Percentiles rank a stretch among this genome's conserved stretches.
These are phyloP conservation scores for Hypomecis punctinalis DNA, from an alignment of 2,888 invertebrate species.

Conservation along the genomic window DNA sequence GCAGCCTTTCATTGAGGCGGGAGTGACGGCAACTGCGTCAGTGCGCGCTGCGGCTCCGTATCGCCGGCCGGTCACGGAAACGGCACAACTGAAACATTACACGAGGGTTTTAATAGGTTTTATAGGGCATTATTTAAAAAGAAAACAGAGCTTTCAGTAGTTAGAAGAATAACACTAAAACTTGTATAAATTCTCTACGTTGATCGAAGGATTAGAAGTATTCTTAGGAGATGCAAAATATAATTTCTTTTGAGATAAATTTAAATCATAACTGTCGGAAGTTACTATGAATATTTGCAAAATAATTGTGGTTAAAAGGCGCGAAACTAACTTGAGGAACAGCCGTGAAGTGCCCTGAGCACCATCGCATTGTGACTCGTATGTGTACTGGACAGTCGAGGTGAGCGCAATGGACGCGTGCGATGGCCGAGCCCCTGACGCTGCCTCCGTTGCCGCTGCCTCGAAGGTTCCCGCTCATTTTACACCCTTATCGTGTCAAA, in stretches of 20 bases:
- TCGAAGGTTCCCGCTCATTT: slow-evolving; percentile 66
- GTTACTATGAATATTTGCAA: slow-evolving; percentile 14
- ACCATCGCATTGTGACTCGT: slow-evolving; percentile 49
- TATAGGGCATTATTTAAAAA: neutral
- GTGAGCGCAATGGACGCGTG: slow-evolving; percentile 74
- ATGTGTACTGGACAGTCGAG: slow-evolving; percentile 46
- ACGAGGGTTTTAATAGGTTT: neutral
- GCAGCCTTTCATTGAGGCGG: slow-evolving; percentile 44
- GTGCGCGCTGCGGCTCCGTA: slow-evolving; percentile 52
- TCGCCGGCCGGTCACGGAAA: slow-evolving; percentile 23
- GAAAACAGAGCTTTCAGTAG: neutral
- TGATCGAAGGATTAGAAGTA: neutral
- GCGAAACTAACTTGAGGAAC: slow-evolving; percentile 39
- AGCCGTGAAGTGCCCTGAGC: slow-evolving; percentile 48
- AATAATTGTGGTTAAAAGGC: slow-evolving; percentile 14
- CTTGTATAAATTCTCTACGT: neutral
- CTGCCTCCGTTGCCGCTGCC: slow-evolving; percentile 76
- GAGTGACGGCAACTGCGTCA: slow-evolving; percentile 51
- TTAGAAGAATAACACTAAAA: neutral
- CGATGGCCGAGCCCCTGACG: slow-evolving; percentile 76
- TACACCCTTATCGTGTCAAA: slow-evolving; percentile 76
- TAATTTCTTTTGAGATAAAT: neutral
- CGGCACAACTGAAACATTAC: slow-evolving; percentile 6
- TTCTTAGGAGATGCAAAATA: neutral
- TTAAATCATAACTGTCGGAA: slow-evolving; percentile 4